Evolutionary conservation across 2,888 invertebrate species (phyloP).

Genomic region (Cactoblastis cactorum): DNA sequence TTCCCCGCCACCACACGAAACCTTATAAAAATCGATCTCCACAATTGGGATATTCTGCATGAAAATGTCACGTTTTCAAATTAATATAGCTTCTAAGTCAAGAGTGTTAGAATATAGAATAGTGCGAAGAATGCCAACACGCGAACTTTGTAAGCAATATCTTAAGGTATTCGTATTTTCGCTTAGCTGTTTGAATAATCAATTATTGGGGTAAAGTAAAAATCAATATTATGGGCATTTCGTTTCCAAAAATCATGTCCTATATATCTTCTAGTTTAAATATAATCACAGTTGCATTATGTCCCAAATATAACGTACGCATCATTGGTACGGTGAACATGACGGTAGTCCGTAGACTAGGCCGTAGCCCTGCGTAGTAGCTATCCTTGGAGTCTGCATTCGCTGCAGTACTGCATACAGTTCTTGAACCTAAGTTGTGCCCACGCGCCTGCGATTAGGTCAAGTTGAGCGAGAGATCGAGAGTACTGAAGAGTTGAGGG

Average conservation of each 20-base stretch:
- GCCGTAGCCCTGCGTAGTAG: slow-evolving; percentile 3
- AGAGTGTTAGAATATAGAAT: background rate
- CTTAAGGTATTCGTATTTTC: slow-evolving; percentile 5
- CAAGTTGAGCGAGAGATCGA: slow-evolving; percentile 46
- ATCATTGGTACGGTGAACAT: no score
- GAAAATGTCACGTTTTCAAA: background rate
- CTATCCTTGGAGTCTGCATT: slow-evolving; percentile 13
- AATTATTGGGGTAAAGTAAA: no score
- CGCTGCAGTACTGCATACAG: slow-evolving; percentile 7
- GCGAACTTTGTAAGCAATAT: slow-evolving; percentile 19
- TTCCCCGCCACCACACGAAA: slow-evolving; percentile 33
- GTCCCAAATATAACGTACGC: no score
- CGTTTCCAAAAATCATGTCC: no score
- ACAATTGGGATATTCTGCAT: slow-evolving; percentile 40
- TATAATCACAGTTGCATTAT: no score
- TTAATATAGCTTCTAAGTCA: slow-evolving; percentile 8
- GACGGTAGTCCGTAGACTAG: no score
- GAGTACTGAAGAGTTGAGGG: slow-evolving; percentile 42
- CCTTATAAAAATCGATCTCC: slow-evolving; percentile 48
- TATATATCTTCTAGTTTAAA: no score
- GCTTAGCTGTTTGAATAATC: slow-evolving; percentile 15
- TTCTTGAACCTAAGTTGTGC: slow-evolving; percentile 14
- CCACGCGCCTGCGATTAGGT: slow-evolving; percentile 43
- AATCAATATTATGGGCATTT: slow-evolving; percentile 9
- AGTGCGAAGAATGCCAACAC: slow-evolving; percentile 9